Base-by-base conservation (phyloP, 1,140 invertebrate species). In the Drosophila ironensis region DNA sequence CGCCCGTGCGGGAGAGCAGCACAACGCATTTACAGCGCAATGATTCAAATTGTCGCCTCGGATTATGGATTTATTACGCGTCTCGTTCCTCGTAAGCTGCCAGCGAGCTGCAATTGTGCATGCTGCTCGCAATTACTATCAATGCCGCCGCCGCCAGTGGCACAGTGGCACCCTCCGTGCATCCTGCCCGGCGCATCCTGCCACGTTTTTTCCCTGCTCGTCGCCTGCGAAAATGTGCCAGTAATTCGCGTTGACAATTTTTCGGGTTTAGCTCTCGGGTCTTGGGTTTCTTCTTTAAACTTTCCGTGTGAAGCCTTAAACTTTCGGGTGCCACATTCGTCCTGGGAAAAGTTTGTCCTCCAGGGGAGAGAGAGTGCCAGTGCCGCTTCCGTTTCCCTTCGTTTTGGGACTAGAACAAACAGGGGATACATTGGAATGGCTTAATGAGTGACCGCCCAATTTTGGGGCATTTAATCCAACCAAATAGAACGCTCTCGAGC, bases 21-120 rank as follows among this genome's bases (percentile, higher is more conserved):
- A 40, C 48, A 54, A 56, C 45, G 61, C 72, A 77, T 84, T 78
- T 72, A 77, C 61, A 77, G 69, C 42, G 80, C 80, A 74, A 84
- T 84, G 80, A 84, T 84, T 84, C 80, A 86, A 84, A 84, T 84
- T 84, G 80, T 80, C 80, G 80, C 80, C 74, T 84, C 50, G 80
- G 80, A 86, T 84, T 84, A 86, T 84, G 80, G 80, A 86, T 84
- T 86, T 84, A 86, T 84, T 84, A 78, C 80, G 80, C 78, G 72
- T 73, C 78, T 82, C 78, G 69, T 70, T 82, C 56, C 66, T 82
- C 56, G 68, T 76, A 69, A 72, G 77, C 77, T 72, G 38, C 67
- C 66, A 72, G 61, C 68, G 68, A 46, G 70, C 77, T 82, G 78
- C 78, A 82, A 86, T 86, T 78, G 78, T 84, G 80, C 78, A 86